Conservation (phyloP, 2,888 invertebrate species). For the Perdita meconis region DNA sequence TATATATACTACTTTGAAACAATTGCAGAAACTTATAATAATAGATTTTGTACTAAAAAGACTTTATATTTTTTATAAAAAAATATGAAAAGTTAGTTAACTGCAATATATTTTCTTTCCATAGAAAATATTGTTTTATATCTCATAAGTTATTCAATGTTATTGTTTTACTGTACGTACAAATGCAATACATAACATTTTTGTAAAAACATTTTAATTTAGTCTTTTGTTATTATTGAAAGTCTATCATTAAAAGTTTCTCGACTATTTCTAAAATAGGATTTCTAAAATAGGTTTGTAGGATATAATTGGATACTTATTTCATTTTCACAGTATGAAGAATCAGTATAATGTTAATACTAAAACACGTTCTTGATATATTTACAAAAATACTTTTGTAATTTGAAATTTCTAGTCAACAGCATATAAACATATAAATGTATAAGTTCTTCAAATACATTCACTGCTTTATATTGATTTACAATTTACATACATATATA, state of each 20-base stretch:
- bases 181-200: slow-evolving; percentile 1
- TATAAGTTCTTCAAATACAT: background rate
- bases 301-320: slow-evolving; percentile 6
- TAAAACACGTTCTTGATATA: slow-evolving; percentile 5
- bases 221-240: background rate
- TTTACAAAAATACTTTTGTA: background rate
- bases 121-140: background rate
- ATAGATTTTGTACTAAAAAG: slow-evolving; percentile 25
- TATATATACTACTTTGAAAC: slow-evolving; percentile 19
- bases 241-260: slow-evolving; percentile 48
- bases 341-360: slow-evolving; percentile 11
- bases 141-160: background rate
- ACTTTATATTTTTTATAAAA: slow-evolving; percentile 9
- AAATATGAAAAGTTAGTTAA: background rate
- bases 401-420: slow-evolving; percentile 8
- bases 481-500: background rate
- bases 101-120: background rate
- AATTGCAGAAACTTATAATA: slow-evolving; percentile 44
- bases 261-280: slow-evolving; percentile 10
- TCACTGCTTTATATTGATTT: slow-evolving; percentile 5
- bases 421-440: background rate
- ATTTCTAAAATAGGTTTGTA: slow-evolving; percentile 22
- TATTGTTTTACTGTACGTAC: background rate
- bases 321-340: slow-evolving; percentile 15
- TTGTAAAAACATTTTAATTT: background rate